Conservation (phyloP, 2,113 vertebrate species). For the Strigops habroptila region DNA sequence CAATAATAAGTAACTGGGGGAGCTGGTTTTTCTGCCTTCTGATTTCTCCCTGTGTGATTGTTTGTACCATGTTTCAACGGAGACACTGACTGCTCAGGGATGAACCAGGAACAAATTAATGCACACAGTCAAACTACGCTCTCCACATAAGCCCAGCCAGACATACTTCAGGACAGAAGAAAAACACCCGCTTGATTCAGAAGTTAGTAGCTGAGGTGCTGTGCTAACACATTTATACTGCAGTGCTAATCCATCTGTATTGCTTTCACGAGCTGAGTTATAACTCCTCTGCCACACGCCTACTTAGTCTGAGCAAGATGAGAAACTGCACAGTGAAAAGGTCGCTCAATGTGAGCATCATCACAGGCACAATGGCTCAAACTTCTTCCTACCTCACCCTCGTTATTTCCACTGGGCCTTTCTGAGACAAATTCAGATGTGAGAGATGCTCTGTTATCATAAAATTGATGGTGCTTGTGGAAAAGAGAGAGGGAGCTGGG, state of each 20-base stretch:
- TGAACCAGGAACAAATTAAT: neutral
- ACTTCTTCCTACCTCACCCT: neutral
- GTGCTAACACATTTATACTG: neutral
- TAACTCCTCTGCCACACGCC: neutral
- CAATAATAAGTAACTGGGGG: neutral
- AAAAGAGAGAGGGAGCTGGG: neutral
- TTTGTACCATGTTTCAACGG: neutral
- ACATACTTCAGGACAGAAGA: neutral
- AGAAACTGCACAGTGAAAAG: neutral
- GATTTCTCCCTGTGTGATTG: neutral
- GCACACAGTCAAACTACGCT: rapidly evolving
- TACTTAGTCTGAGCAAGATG: neutral
- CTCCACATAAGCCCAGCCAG: neutral
- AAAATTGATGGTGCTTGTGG: neutral
- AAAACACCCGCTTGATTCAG: neutral
- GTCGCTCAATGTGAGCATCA: neutral
- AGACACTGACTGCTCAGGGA: neutral
- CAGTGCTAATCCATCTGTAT: neutral
- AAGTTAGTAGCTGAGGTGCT: neutral
- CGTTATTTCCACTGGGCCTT: rapidly evolving
- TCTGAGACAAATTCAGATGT: neutral
- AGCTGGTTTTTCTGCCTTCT: neutral
- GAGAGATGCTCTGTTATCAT: neutral
- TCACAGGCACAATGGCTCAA: neutral
- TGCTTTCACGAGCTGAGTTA: neutral